These are phyloP conservation scores for Polietes domitor DNA, from an alignment of 2,888 invertebrate species.

Conservation along the genomic window DNA sequence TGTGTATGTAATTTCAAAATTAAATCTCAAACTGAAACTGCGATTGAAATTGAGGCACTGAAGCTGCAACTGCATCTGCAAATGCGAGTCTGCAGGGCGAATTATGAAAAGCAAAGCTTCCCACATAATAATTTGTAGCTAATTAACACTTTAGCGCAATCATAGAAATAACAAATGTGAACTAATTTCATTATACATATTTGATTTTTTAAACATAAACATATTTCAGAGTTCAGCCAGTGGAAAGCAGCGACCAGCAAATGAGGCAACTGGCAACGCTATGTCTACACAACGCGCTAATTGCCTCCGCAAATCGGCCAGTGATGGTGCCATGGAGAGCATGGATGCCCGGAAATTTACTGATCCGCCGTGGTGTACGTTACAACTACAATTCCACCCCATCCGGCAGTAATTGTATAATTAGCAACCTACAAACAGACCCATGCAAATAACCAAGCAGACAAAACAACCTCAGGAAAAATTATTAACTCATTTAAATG, in stretches of 20 bases:
- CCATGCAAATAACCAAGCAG: too few species aligned
- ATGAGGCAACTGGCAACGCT: conserved; percentile 70
- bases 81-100: neutral
- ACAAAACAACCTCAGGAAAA: too few species aligned
- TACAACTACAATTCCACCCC: conserved; percentile 71
- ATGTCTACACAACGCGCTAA: conserved; percentile 71
- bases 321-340: conserved; percentile 67
- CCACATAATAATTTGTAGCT: conserved; percentile 33
- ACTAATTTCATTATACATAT: neutral
- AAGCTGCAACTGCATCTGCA: neutral
- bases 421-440: too few species aligned
- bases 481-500: too few species aligned
- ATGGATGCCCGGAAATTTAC: conserved; percentile 70
- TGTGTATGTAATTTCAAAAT: neutral
- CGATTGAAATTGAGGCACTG: neutral
- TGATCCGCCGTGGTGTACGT: conserved; percentile 68
- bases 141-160: conserved; percentile 28
- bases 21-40: neutral
- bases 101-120: conserved; percentile 32
- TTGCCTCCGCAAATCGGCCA: conserved; percentile 74
- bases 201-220: conserved; percentile 65
- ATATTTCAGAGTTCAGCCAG: conserved; percentile 80
- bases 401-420: neutral
- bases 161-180: neutral
- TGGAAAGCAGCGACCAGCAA: conserved; percentile 76